Conservation (phyloP, 2,888 invertebrate species). For the Dascillus cervinus region DNA sequence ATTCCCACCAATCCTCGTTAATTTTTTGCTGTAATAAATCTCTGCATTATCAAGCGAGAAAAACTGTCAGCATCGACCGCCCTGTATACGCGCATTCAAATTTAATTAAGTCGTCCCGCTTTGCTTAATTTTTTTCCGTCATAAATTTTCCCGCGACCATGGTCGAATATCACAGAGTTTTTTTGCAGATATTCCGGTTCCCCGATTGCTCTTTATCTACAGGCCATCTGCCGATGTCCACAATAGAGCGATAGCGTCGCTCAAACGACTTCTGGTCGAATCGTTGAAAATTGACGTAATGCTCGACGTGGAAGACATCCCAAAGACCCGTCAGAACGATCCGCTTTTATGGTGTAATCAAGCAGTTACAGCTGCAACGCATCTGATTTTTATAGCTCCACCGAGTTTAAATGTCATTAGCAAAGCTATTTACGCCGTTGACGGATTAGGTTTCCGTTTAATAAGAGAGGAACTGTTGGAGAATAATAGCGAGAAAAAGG, state of each 20-base stretch:
- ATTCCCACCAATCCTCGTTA: too few relatives aligned
- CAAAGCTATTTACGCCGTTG: neutral
- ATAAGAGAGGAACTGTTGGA: neutral
- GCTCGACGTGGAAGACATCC: constrained; percentile 10
- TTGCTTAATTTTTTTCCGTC: too few relatives aligned
- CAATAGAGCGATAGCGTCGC: constrained; percentile 7
- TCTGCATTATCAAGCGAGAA: too few relatives aligned
- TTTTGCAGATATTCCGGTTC: constrained; percentile 5
- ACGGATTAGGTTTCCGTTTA: neutral
- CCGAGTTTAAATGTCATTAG: too few relatives aligned
- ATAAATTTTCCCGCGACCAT: too few relatives aligned
- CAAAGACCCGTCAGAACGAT: constrained; percentile 10
- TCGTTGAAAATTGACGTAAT: constrained; percentile 9
- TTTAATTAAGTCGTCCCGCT: too few relatives aligned
- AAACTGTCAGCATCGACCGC: too few relatives aligned
- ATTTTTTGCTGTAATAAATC: too few relatives aligned
- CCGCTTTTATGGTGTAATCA: constrained; percentile 10
- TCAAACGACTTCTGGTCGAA: constrained; percentile 7
- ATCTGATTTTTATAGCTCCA: constrained; percentile 11
- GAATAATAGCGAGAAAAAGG: neutral
- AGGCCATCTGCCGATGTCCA: constrained; percentile 8
- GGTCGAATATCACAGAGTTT: neutral
- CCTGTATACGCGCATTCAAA: too few relatives aligned
- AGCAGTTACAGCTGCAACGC: constrained; percentile 9
- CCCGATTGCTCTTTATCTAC: constrained; percentile 9